Base-by-base conservation (phyloP, 2,113 vertebrate genomes). In the Calonectris borealis region DNA sequence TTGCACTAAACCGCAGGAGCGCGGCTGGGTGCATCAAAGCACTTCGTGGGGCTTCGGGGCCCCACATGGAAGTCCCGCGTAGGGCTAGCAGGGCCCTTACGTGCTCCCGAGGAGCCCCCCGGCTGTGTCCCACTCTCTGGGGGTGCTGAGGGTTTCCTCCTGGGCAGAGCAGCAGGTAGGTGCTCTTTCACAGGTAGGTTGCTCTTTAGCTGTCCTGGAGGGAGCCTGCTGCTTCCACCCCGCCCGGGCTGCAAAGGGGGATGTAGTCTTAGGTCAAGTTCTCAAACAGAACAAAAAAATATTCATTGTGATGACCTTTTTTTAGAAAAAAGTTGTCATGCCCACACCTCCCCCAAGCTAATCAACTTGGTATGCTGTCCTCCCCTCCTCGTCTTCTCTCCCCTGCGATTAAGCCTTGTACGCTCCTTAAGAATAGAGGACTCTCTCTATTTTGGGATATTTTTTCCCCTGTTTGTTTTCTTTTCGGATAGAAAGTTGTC, bases 151-250 rank as follows among this genome's bases (percentile, higher is more conserved):
- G 65, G 88, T 66, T 96, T 96, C 54, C n/a, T 66, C 78, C 73
- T 40, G n/a, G 83, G 65, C 70, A 40, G 94, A 83, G 82, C 26
- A 82, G 85, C 73, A 6, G 34, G 84, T 68, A 4, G 69, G 36
- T 71, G 80, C 62, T 52, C 44, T 57, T 36, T 18, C 5, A 6
- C 31, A 57, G n/a, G 19, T 57, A 7, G 27, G 46, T 44, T 55
- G 73, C 31, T 79, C 71, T 36, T 38, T 7, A 70, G 89, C 84
- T 94, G 84, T 77, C 51, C 75, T 71, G 93, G 96, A 96, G 86
- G 96, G 89, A 87, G 38, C 81, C 88, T 70, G 72, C 92, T 83
- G 88, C 86, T 86, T 95, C 79, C 57, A 70, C 42, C 54, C 40
- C 11, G 40, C 71, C 40, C 38, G 2, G 5, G 26, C 82, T 70